A percentile compares a stretch with the other conserved stretches of the same genome.
Conservation (phyloP, 2,113 vertebrate genomes). For the Serinus canaria region DNA sequence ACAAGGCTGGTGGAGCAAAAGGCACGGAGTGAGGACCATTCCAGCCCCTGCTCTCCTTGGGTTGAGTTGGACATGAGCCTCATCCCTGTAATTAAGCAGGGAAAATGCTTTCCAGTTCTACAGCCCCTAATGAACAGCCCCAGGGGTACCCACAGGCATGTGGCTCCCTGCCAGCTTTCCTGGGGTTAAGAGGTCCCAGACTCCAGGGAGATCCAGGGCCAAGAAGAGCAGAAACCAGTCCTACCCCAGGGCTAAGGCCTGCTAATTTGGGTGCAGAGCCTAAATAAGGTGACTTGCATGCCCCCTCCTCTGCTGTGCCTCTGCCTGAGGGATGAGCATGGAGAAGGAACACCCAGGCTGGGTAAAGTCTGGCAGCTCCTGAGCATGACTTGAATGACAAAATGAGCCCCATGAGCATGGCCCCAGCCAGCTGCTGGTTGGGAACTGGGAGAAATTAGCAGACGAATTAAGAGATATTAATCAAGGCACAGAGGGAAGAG, state of each 20-base stretch:
- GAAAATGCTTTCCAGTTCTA: neutral
- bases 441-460: neutral
- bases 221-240: neutral
- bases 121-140: neutral
- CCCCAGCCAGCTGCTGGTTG: neutral
- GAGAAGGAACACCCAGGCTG: neutral
- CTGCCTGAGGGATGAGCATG: neutral
- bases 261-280: neutral
- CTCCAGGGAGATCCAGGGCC: neutral
- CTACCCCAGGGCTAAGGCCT: neutral
- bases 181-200: neutral
- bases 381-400: accelerated
- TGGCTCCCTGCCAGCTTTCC: neutral
- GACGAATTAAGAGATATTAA: neutral
- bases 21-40: accelerated
- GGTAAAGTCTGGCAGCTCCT: neutral
- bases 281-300: neutral
- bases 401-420: accelerated
- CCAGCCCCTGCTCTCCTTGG: neutral
- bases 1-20: neutral
- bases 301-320: neutral
- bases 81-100: neutral
- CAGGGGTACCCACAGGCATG: neutral
- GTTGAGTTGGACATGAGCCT: neutral
- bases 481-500: neutral